Evolutionary conservation across 2,113 vertebrate species (phyloP), one percentile per base, ranked within the genome.

Genomic region (Chauna torquata): DNA sequence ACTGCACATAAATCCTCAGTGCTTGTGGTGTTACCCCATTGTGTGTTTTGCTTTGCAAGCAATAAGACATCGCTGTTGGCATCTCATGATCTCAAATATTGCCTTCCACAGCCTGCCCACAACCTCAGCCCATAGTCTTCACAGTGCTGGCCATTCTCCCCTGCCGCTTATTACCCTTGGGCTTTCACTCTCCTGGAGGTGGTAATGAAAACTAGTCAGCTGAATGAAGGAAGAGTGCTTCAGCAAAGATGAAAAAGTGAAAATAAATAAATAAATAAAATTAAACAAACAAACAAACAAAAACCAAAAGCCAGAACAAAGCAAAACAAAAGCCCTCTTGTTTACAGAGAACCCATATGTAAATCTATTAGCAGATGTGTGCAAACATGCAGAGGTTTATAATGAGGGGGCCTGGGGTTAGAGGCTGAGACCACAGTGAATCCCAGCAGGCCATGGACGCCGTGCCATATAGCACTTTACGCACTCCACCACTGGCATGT

Each of bases 121-220:
- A 44, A 18, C 10, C 74, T 79, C 57, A 96, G 32, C 14, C 13
- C 24, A 8, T 38, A 50, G 59, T 28, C 65, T 81, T 42, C 34
- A 36, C 30, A 89, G 65, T 0, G 0, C 45, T 74, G 54, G 20
- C 32, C 1, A 0, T 45, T 83, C 4, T 78, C 1, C 19, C 74
- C 65, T 57, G 44, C 25, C 94, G 38, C 20, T 20, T 47, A 9
- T 47, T 47, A 30, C 3, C 36, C 57, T 85, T 24, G 57, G 47
- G 49, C 20, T 40, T 81, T 87, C 40, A 36, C 3, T 85, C 4
- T 85, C 8, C 25, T 72, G 13, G n/a, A 79, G 34, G 25, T 61
- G 25, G 28, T 89, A 72, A 81, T 66, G 49, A 81, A 65, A 78
- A 52, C 14, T 86, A 42, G n/a, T 36, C 59, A 87, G 11, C 12